phyloP scores from a whole-genome alignment of 2,797 vertebrate genomes.

The Oreochromis grahami region DNA sequence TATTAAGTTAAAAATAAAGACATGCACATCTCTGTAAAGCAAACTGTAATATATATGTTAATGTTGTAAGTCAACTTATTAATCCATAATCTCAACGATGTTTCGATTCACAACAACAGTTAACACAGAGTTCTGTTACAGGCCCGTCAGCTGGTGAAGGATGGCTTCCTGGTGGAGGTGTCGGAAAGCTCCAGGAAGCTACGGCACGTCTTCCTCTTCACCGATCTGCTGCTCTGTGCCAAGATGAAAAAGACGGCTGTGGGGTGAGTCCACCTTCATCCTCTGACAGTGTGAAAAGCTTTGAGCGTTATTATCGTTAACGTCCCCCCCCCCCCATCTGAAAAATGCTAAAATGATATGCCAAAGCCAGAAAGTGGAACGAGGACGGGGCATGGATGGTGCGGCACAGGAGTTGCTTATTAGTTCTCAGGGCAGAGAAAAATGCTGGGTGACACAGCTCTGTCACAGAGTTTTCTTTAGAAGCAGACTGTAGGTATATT shows the following conservation, averaged over 20 bases:
- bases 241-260: conserved; percentile 94
- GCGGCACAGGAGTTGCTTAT: neutral
- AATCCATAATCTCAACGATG: neutral
- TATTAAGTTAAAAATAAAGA: neutral
- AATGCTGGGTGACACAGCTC: neutral
- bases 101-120: neutral
- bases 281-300: neutral
- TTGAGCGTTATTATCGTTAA: neutral
- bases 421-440: neutral
- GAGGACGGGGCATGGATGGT: neutral
- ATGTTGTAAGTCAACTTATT: neutral
- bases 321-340: neutral
- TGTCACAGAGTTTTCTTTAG: neutral
- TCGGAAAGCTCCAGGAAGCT: conserved; percentile 95
- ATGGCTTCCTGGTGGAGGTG: conserved; percentile 96
- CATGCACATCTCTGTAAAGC: neutral
- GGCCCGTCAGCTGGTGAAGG: conserved; percentile 95
- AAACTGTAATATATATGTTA: neutral
- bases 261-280: conserved; percentile 79
- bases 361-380: neutral
- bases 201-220: conserved; percentile 97
- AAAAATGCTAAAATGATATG: neutral
- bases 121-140: conserved; percentile 53
- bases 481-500: neutral
- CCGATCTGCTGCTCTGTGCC: conserved; percentile 94